Evolutionary conservation across 2,797 vertebrate species (phyloP), one percentile per base, ranked within the genome.

Genomic region (Chelonia mydas): DNA sequence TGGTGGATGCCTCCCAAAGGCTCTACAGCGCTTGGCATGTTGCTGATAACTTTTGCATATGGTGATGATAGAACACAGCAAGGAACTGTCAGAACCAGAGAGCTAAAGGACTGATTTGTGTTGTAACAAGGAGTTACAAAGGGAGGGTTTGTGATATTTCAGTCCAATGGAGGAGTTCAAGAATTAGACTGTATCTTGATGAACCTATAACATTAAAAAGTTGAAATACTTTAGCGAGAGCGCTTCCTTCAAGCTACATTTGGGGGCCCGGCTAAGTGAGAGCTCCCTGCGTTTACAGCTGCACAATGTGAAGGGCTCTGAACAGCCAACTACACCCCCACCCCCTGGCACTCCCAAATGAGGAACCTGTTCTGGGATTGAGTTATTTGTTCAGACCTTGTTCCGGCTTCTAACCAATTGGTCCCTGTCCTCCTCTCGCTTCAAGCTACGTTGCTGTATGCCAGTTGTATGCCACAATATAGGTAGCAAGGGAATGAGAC

Each of bases 101-200:
- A 37, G 61, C 33, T 61, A 37, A 68, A 68, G 61, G 33, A 68
- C 17, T 68, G 33, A 37, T 17, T 21, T 19, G 33, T 37, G 33
- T 68, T 68, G 33, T 11, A 21, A 68, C 8, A 68, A 68, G 17
- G 61, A 68, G 17, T 68, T 19, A 37, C n/a, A 68, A 37, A 10
- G 13, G 28, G 33, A 33, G 17, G 31, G n/a, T 41, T 72, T 37
- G 65, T 72, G 65, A 23, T 41, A 23, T 37, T 72, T 72, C 65
- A 41, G 65, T 94, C 90, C 88, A 90, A 94, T 41, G 90, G 94
- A 86, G 74, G 21, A 91, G 92, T 50, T 84, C 13, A 8, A 94
- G 89, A 57, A 86, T 77, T 86, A 74, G 83, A 28, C 49, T 7
- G 16, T 45, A 0, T 4, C n/a, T 41, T 23, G 65, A 41, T 72